A percentile compares a stretch with the other conserved stretches of the same genome.
These are phyloP conservation scores for Neogobius melanostomus DNA, from an alignment of 2,113 vertebrate species.

Conservation along the genomic window DNA sequence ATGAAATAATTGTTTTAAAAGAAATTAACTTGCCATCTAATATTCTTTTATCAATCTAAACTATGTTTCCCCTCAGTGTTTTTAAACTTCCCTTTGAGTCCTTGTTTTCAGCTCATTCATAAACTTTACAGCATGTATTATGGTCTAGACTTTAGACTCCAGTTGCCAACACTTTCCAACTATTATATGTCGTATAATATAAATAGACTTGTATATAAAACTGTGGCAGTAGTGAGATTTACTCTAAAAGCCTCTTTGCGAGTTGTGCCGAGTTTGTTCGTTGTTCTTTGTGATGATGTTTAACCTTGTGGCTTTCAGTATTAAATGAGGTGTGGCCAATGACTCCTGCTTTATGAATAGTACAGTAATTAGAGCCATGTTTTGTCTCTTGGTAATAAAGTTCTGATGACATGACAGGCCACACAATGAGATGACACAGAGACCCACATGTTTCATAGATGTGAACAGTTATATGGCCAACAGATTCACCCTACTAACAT, in stretches of 20 bases:
- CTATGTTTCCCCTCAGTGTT: background rate
- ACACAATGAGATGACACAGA: constrained; percentile 15
- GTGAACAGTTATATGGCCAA: constrained; percentile 13
- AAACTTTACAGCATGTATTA: background rate
- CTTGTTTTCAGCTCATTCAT: constrained; percentile 4
- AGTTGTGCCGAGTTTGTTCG: constrained; percentile 24
- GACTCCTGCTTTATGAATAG: constrained; percentile 34
- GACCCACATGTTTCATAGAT: background rate
- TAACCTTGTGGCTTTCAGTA: constrained; percentile 40
- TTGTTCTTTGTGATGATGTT: constrained; percentile 35
- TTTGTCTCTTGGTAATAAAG: constrained; percentile 31
- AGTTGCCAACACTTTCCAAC: background rate
- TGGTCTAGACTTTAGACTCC: constrained; percentile 4
- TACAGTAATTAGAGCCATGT: constrained; percentile 36
- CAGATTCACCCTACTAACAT: constrained; percentile 30
- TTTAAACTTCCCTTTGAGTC: background rate
- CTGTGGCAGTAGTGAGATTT: background rate
- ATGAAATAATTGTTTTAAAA: no score
- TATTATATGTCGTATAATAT: constrained; percentile 8
- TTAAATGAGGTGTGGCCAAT: constrained; percentile 45
- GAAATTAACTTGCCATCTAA: no score
- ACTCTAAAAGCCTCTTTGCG: constrained; percentile 1
- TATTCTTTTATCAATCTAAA: no score
- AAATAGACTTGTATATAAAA: constrained; percentile 2
- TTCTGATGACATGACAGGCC: constrained; percentile 30